phyloP scores from a whole-genome alignment of 2,888 invertebrate genomes.

The Euplexia lucipara region DNA sequence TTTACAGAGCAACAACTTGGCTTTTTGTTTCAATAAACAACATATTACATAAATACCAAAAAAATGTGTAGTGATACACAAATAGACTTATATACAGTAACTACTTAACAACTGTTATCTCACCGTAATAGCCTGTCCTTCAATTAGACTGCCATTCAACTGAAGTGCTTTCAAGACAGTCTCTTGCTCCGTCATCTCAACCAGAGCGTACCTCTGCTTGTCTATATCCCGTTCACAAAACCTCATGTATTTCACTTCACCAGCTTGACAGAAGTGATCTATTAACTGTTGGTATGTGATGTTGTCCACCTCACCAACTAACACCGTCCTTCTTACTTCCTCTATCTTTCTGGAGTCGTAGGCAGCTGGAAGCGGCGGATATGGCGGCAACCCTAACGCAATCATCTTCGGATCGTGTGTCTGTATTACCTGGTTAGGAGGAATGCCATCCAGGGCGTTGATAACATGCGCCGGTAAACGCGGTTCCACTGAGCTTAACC shows the following conservation, averaged over 20 bases:
- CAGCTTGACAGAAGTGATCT: constrained; percentile 96
- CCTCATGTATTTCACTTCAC: constrained; percentile 98
- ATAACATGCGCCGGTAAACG: constrained; percentile 97
- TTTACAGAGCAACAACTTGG: too few relatives aligned
- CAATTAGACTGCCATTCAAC: constrained; percentile 95
- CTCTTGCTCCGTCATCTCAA: constrained; percentile 98
- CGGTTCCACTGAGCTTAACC: constrained; percentile 95
- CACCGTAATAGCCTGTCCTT: constrained; percentile 92
- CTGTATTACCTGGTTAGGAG: constrained; percentile 96
- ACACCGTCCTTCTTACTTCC: constrained; percentile 98
- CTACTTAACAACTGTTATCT: constrained; percentile 16
- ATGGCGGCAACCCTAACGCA: constrained; percentile 95
- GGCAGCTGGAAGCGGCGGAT: constrained; percentile 97
- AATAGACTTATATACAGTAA: not conserved
- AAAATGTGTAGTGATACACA: too few relatives aligned
- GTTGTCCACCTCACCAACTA: constrained; percentile 95
- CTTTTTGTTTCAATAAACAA: too few relatives aligned
- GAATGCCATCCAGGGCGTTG: constrained; percentile 96
- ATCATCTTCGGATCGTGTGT: constrained; percentile 97
- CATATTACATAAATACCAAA: too few relatives aligned
- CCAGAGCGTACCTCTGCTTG: constrained; percentile 94
- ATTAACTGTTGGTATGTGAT: constrained; percentile 96
- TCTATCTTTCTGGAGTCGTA: constrained; percentile 97
- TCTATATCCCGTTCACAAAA: constrained; percentile 96
- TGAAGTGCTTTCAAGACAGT: constrained; percentile 96